Base-by-base conservation (phyloP, 2,797 vertebrate species). In the Erpetoichthys calabaricus region DNA sequence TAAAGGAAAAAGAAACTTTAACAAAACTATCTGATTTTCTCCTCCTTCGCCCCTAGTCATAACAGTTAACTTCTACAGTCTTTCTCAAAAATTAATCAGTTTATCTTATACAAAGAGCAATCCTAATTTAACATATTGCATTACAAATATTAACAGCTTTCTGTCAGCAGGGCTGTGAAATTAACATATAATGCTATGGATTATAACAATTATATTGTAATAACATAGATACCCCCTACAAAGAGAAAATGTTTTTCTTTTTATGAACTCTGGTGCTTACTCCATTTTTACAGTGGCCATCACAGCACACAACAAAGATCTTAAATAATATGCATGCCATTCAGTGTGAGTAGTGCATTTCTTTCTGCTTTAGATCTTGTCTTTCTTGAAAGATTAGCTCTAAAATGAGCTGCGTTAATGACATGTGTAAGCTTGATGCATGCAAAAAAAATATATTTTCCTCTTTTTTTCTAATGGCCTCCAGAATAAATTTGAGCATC, bases 81-180 rank as follows among this genome's bases (percentile, higher is more conserved):
- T n/a, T n/a, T n/a, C n/a, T n/a, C n/a, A n/a, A n/a, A n/a, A n/a
- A n/a, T n/a, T n/a, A n/a, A n/a, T n/a, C n/a, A n/a, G n/a, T n/a
- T n/a, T 25, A 25, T 25, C 25, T 25, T 25, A 25, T 25, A 25
- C 25, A 25, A 25, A 25, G 25, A 53, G 63, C 63, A 77, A 75
- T 74, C 73, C 70, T 70, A 67, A 70, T 84, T 84, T 86, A 85
- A 86, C 85, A 86, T 81, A 82, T 83, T 82, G 84, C 89, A 90
- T 90, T 89, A 91, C 88, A 87, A 88, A 89, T 89, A 91, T 91
- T 91, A 91, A 87, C 89, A 89, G 86, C 85, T 87, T 86, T 85
- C 84, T 88, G 89, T 89, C 88, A 90, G 89, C 85, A 76, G 86
- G 86, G 90, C 85, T 83, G 81, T 83, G 75, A 85, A 87, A 92